Evolutionary conservation across 2,888 invertebrate species (phyloP).

Genomic region (Trachelus tabidus): DNA sequence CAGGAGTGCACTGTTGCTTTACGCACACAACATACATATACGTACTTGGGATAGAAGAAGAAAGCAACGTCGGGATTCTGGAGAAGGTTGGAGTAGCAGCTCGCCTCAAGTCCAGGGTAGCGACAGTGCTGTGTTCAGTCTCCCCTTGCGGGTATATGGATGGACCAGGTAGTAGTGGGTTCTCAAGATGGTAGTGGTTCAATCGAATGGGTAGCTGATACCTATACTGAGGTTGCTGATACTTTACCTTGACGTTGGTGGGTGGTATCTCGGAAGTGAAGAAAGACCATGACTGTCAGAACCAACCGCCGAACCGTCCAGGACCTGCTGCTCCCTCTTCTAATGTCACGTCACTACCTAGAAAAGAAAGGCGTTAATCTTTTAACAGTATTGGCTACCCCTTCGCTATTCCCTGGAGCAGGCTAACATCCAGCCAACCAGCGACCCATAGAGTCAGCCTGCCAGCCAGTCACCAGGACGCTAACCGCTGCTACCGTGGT

Average conservation of each 20-base stretch:
- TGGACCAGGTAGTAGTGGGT: background rate
- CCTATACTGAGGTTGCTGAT: background rate
- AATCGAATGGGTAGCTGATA: background rate
- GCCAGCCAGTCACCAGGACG: background rate
- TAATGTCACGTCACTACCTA: conserved; percentile 52
- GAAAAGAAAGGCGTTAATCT: conserved; percentile 55
- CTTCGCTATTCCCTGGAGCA: conserved; percentile 1
- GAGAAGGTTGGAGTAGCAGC: background rate
- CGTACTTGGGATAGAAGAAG: background rate
- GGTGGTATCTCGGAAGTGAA: conserved; percentile 18
- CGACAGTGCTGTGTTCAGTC: background rate
- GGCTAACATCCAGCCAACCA: background rate
- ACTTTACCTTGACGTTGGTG: background rate
- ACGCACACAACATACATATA: background rate
- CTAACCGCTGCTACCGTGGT: conserved; percentile 20
- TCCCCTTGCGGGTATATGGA: background rate
- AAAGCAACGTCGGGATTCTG: background rate
- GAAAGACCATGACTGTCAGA: conserved; percentile 9
- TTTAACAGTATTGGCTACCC: conserved; percentile 53
- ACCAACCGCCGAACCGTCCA: background rate
- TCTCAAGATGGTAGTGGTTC: background rate
- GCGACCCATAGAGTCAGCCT: too few species aligned
- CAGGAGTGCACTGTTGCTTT: background rate
- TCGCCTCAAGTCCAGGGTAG: background rate
- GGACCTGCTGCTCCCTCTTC: conserved; percentile 25